Evolutionary conservation across 2,888 invertebrate species (phyloP).

Genomic region (Bellardia bayeri): DNA sequence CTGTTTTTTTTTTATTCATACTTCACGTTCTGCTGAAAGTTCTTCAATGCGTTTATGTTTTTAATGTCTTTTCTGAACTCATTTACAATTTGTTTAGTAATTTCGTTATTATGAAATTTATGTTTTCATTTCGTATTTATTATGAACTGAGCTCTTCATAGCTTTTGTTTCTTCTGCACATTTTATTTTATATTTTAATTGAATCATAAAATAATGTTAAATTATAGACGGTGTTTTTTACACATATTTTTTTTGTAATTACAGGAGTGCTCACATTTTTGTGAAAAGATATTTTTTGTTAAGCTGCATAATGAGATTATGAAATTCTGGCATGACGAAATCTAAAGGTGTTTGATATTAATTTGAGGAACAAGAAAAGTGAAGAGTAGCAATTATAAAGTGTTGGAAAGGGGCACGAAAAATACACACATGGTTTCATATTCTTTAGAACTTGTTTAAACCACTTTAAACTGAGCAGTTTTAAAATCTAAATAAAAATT

Average conservation of each 20-base stretch:
- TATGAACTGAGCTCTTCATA: background rate
- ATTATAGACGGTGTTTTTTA: slow-evolving; percentile 33
- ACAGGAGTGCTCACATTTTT: background rate
- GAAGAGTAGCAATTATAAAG: background rate
- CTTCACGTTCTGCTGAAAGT: background rate
- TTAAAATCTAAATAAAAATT: too few relatives aligned
- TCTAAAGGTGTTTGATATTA: background rate
- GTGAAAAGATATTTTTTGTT: slow-evolving; percentile 8
- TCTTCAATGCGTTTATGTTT: background rate
- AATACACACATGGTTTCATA: too few relatives aligned
- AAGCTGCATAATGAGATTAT: background rate
- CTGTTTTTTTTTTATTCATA: slow-evolving; percentile 10
- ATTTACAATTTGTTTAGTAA: slow-evolving; percentile 44
- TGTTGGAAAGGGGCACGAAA: too few relatives aligned
- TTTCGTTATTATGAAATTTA: slow-evolving; percentile 19
- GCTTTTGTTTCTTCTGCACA: background rate
- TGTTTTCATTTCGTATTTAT: slow-evolving; percentile 7
- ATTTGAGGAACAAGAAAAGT: background rate
- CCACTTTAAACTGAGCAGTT: too few relatives aligned
- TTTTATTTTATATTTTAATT: slow-evolving; percentile 39
- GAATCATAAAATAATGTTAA: slow-evolving; percentile 60
- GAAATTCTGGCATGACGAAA: background rate
- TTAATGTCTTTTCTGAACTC: slow-evolving; percentile 13
- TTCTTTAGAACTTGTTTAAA: too few relatives aligned
- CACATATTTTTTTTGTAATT: background rate